A percentile compares a stretch with the other conserved stretches of the same genome.
These are phyloP conservation scores for Andrena cerasifolii DNA, from an alignment of 1,140 invertebrate genomes.

Conservation along the genomic window DNA sequence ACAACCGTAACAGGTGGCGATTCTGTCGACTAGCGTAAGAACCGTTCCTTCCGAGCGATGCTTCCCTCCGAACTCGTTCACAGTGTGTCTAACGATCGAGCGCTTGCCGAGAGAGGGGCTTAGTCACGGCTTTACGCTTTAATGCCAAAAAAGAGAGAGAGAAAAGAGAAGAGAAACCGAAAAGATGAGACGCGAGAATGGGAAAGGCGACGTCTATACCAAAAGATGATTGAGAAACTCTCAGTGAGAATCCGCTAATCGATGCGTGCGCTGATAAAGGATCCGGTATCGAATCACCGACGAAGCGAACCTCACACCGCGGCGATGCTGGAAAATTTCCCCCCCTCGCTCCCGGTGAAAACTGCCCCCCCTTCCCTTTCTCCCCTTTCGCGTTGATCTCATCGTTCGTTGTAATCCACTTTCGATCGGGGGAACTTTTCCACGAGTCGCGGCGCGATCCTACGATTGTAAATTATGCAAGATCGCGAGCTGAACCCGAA, in stretches of 20 bases:
- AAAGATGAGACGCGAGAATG: neutral
- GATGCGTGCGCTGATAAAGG: slow-evolving; percentile 37
- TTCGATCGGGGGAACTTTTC: neutral
- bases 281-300: slow-evolving; percentile 2
- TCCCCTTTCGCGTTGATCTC: neutral
- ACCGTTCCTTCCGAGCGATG: neutral
- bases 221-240: slow-evolving; percentile 20
- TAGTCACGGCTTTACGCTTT: slow-evolving; percentile 78
- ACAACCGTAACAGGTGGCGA: neutral
- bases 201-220: slow-evolving; percentile 30
- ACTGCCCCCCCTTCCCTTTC: neutral
- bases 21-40: neutral
- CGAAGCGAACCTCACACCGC: neutral
- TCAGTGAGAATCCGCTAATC: neutral
- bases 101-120: slow-evolving; percentile 62
- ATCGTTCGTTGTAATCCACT: neutral
- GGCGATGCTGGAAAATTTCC: neutral
- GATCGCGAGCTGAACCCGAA: slow-evolving; percentile 42
- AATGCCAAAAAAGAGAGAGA: slow-evolving; percentile 71
- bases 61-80: neutral
- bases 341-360: neutral
- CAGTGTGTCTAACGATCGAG: neutral
- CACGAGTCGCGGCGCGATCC: slow-evolving; percentile 1
- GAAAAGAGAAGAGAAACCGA: slow-evolving; percentile 3
- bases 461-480: slow-evolving; percentile 49